Evolutionary conservation across 2,797 vertebrate genomes (phyloP), one percentile per base, ranked within the genome.

Genomic region (Peromyscus attwateri): DNA sequence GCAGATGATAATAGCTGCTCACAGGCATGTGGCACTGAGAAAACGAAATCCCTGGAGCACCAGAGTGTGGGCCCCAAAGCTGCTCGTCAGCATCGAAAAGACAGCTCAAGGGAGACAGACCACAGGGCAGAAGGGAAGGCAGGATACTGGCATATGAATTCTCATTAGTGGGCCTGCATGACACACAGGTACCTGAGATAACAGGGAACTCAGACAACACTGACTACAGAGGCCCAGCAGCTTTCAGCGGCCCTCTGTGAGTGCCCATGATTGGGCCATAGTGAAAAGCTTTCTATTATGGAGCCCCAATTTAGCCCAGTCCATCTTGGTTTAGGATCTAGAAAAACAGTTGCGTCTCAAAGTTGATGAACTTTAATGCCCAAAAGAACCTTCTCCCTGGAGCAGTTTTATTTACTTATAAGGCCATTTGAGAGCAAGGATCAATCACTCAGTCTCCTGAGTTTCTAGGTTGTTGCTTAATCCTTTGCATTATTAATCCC

Each of bases 151-250:
- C 4, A 10, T 17, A 0, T 82, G 62, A 7, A 0, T 8, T 16
- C 21, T 34, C 73, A 13, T 23, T 7, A 13, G 25, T 6, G 37
- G 79, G 46, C 52, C 66, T 62, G 34, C 5, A 52, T 31, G 34
- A 49, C n/a, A 52, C 27, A 6, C 46, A 60, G 55, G 57, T 10
- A 21, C 34, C 23, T 37, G 82, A 88, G 71, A 19, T 19, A 37
- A 68, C n/a, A 27, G 0, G 29, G 66, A 49, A 31, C 37, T 17
- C 19, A n/a, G 25, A 31, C 43, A 60, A 43, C 25, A 19, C 12
- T 0, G 6, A n/a, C 16, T 40, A 5, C 0, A 19, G 0, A 3
- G 29, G 14, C 17, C 4, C 25, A 17, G 40, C 10, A 31, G 34
- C 9, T 11, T 6, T 13, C 83, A 6, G 57, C 14, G 80, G 49